phyloP scores from a whole-genome alignment of 1,140 invertebrate genomes.

The Brachionus koreanus region DNA sequence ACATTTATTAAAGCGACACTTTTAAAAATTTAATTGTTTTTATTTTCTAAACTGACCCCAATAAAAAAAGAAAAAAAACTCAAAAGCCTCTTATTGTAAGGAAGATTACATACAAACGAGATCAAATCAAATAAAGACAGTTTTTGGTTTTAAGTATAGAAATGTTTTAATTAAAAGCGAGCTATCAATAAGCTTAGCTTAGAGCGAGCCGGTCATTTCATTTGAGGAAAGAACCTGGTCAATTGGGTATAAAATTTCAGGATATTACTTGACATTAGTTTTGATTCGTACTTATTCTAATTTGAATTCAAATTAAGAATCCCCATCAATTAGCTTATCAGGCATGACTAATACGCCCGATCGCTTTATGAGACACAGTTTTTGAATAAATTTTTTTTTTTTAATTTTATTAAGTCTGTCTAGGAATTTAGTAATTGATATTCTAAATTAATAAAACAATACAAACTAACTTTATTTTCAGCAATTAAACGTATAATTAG shows the following conservation, averaged over 20 bases:
- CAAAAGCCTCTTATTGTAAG: background rate
- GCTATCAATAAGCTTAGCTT: background rate
- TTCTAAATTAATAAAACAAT: slow-evolving; percentile 11
- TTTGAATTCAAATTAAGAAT: slow-evolving; percentile 22
- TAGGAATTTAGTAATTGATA: slow-evolving; percentile 18
- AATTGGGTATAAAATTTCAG: background rate
- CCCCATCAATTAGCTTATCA: slow-evolving; percentile 31
- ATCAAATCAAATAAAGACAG: background rate
- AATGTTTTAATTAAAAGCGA: slow-evolving; percentile 10
- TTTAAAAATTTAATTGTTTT: background rate
- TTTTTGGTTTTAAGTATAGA: background rate
- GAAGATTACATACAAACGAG: slow-evolving; percentile 1
- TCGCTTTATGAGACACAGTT: background rate
- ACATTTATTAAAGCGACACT: background rate
- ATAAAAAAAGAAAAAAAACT: background rate
- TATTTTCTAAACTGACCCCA: background rate
- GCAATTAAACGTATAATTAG: slow-evolving; percentile 27
- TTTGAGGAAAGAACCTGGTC: background rate
- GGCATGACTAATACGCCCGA: slow-evolving; percentile 26
- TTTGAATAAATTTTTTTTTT: slow-evolving; percentile 6
- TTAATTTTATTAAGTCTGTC: slow-evolving; percentile 39
- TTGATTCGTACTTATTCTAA: slow-evolving; percentile 28
- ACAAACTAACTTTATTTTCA: slow-evolving; percentile 11
- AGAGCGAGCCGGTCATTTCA: background rate
- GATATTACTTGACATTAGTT: background rate